Base-by-base conservation (phyloP, 2,888 invertebrate species). In the Drosophila leonis region DNA sequence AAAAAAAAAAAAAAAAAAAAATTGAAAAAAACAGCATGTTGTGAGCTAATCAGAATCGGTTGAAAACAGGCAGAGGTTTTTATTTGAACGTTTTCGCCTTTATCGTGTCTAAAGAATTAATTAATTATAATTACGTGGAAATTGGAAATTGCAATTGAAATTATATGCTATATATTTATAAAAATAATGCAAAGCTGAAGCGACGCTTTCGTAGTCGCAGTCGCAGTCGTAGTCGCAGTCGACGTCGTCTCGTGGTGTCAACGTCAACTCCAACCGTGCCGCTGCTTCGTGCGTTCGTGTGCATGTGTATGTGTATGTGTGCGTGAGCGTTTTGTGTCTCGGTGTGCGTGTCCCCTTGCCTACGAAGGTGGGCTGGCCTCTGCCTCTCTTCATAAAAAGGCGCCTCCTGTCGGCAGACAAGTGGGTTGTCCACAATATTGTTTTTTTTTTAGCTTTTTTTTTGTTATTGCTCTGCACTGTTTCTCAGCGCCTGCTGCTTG, bases 21-120 rank as follows among this genome's bases (percentile, higher is more conserved):
- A 44, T 52, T 41, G 27, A 41, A 65, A 72, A 77, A 74, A 72
- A 33, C 78, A 81, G 82, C 84, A 82, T 75, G 81, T 78, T 78
- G 79, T 80, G 82, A 83, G 81, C 83, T 83, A 83, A 83, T 83
- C 86, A 83, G 83, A 73, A 76, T 70, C 72, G 70, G 72, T 61
- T 61, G 56, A 61, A 72, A 51, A 48, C 65, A 63, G 56, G 59
- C 60, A 67, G 56, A 74, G 61, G 57, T 82, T 78, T 80, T 63
- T 73, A 24, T 64, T 72, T 68, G 29, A 55, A 48, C 29, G 27
- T 39, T 29, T 27, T 48, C 15, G 48, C 15, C 24, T 67, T 12
- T 44, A 41, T 42, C 18, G 46, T 57, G 39, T 52, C n/a, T 27
- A 52, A 41, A 56, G 13, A 62, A 49, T 46, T 42, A 55, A 55